Evolutionary conservation across 2,888 invertebrate genomes (phyloP).

Genomic region (Pammene aurita): DNA sequence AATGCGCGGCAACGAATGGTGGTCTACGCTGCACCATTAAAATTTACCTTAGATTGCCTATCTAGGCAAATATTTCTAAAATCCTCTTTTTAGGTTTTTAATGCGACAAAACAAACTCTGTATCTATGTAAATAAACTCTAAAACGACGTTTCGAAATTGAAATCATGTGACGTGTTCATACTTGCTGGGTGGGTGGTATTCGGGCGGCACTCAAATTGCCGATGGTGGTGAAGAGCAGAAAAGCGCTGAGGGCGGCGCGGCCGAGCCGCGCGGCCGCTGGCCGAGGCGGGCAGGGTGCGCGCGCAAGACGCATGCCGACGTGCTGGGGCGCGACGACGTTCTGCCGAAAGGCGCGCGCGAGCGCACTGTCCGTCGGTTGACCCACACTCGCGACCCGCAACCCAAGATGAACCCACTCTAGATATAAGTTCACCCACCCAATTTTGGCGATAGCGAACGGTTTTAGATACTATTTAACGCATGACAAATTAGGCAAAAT

Average conservation of each 20-base stretch:
- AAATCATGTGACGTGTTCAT: constrained; percentile 13
- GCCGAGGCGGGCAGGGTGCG: constrained; percentile 46
- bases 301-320: constrained; percentile 66
- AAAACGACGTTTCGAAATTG: not conserved
- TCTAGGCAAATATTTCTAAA: too few species aligned
- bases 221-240: constrained; percentile 39
- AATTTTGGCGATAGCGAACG: constrained; percentile 73
- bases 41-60: too few species aligned
- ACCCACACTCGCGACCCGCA: constrained; percentile 61
- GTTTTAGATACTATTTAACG: constrained; percentile 60
- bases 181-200: constrained; percentile 31
- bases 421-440: constrained; percentile 81
- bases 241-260: constrained; percentile 12
- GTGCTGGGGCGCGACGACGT: constrained; percentile 61
- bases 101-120: too few species aligned
- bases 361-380: constrained; percentile 68
- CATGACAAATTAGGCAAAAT: constrained; percentile 59
- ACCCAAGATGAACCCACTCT: constrained; percentile 70
- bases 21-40: too few species aligned
- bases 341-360: constrained; percentile 58
- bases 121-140: too few species aligned
- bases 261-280: constrained; percentile 36
- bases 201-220: constrained; percentile 30
- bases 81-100: too few species aligned
- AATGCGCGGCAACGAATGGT: too few species aligned